These are phyloP conservation scores for Caenorhabditis remanei DNA, from an alignment of 1,140 invertebrate species.

Conservation along the genomic window DNA sequence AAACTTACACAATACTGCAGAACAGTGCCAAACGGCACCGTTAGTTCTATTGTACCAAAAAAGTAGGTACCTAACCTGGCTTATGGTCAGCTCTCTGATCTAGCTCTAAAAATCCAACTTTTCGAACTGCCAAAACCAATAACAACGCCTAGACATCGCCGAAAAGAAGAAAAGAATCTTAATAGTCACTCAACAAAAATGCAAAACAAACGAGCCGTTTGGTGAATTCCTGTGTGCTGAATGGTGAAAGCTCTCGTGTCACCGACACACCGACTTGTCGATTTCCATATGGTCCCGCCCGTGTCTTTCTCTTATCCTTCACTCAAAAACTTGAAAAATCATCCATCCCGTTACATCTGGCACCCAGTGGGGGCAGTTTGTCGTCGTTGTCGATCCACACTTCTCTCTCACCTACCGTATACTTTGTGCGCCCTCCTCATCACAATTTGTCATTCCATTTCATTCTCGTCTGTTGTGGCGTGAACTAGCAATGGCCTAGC, in stretches of 20 bases:
- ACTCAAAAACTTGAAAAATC: background rate
- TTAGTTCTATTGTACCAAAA: too few relatives aligned
- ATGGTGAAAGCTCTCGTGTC: slow-evolving; percentile 4
- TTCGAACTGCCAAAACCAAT: too few relatives aligned
- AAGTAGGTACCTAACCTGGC: too few relatives aligned
- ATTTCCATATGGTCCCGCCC: slow-evolving; percentile 22
- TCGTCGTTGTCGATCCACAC: slow-evolving; percentile 20
- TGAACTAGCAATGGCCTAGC: too few relatives aligned
- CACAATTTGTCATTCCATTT: slow-evolving; percentile 51
- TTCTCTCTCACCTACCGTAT: slow-evolving; percentile 26
- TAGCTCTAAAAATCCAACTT: too few relatives aligned
- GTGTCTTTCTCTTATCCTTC: background rate
- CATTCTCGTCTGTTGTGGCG: slow-evolving; percentile 50
- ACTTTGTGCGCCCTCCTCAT: background rate
- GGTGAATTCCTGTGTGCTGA: background rate
- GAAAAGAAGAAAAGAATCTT: too few relatives aligned
- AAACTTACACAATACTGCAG: too few relatives aligned
- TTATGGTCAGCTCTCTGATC: too few relatives aligned
- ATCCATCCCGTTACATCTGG: slow-evolving; percentile 13
- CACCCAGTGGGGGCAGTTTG: background rate
- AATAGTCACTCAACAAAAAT: background rate
- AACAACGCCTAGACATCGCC: too few relatives aligned
- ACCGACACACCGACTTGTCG: background rate
- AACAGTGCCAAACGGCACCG: too few relatives aligned
- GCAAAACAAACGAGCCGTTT: background rate